phyloP scores from a whole-genome alignment of 2,797 vertebrate genomes.

The Phataginus tetradactyla region DNA sequence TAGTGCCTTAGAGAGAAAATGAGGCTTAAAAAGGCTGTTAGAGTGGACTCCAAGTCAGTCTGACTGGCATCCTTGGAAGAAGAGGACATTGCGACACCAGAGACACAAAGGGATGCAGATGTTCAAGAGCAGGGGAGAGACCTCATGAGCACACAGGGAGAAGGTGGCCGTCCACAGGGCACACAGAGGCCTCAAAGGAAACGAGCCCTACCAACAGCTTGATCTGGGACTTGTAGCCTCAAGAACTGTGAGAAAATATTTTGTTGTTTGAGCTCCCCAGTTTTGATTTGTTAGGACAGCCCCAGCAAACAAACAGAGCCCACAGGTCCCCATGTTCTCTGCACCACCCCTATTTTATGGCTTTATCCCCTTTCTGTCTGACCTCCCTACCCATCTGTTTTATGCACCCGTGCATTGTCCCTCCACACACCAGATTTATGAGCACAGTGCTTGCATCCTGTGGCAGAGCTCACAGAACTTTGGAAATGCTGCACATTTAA shows the following conservation, averaged over 20 bases:
- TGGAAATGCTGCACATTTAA: not conserved
- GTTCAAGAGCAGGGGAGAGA: too few relatives aligned
- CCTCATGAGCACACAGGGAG: not conserved
- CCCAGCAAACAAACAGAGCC: not conserved
- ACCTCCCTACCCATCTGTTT: not conserved
- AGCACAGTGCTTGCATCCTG: too few relatives aligned
- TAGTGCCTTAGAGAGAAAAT: not conserved
- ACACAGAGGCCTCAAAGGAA: not conserved
- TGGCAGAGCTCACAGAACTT: not conserved
- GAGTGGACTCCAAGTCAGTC: not conserved
- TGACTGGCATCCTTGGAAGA: not conserved
- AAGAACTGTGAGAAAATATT: not conserved
- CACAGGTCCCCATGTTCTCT: not conserved
- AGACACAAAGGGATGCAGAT: not conserved
- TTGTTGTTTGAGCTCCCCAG: not conserved
- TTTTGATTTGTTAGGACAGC: not conserved
- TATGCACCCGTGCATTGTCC: not conserved
- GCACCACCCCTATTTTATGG: not conserved
- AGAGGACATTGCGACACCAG: not conserved
- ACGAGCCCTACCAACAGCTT: not conserved
- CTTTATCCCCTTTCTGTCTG: not conserved
- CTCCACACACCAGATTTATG: not conserved
- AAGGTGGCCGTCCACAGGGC: not conserved
- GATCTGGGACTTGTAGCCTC: not conserved
- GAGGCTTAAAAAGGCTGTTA: not conserved